Percentiles rank a stretch among this genome's conserved stretches.
These are phyloP conservation scores for Hipposideros larvatus DNA, from an alignment of 2,797 vertebrate species.

Conservation along the genomic window DNA sequence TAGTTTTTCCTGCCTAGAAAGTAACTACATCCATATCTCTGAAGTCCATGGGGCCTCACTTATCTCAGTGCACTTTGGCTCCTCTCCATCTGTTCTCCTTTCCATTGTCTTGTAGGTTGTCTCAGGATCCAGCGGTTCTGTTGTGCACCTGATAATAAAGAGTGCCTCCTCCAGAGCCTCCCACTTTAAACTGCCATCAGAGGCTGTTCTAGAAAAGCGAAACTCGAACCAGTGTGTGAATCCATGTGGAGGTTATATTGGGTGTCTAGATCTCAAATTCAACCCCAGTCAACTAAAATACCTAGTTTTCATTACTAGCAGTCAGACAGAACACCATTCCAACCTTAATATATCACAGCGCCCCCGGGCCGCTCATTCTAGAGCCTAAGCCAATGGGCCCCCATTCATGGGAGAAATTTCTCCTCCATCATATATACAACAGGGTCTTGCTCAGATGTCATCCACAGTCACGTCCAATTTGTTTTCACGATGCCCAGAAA, in stretches of 20 bases:
- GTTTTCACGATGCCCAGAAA: background rate
- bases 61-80: background rate
- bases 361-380: background rate
- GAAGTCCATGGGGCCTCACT: background rate
- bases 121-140: background rate
- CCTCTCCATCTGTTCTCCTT: background rate
- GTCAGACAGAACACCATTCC: background rate
- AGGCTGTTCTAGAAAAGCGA: background rate
- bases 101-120: background rate
- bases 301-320: background rate
- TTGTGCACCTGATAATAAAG: background rate
- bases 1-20: background rate
- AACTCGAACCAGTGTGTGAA: accelerated
- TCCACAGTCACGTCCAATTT: background rate
- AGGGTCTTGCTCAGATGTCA: background rate
- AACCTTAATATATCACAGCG: background rate
- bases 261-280: background rate
- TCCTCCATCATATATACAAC: background rate
- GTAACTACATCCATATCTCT: background rate
- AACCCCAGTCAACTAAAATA: background rate
- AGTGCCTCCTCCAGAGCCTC: background rate
- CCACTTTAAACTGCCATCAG: background rate
- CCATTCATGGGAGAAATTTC: background rate
- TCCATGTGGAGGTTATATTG: background rate
- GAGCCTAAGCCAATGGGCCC: background rate